Conservation (phyloP, 2,888 invertebrate species). For the Cremastinae sp. region DNA sequence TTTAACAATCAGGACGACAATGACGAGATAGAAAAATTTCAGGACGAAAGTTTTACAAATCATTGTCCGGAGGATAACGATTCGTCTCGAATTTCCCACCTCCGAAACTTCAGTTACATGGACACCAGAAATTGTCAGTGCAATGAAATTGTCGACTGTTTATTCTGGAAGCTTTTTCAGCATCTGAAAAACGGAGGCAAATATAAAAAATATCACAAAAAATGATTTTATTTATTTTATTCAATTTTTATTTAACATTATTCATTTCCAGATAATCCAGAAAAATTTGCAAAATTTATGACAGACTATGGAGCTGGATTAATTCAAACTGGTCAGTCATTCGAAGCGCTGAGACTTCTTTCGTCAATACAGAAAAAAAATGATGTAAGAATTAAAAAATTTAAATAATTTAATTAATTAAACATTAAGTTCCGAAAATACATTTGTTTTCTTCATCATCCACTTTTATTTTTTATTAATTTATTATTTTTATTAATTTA, state of each 20-base stretch:
- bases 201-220: neutral
- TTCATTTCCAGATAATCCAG: constrained; percentile 53
- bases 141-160: constrained; percentile 54
- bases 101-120: constrained; percentile 60
- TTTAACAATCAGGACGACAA: neutral
- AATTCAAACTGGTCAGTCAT: constrained; percentile 71
- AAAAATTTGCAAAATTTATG: constrained; percentile 71
- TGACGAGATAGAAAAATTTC: constrained; percentile 13
- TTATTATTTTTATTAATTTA: too few species aligned
- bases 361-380: constrained; percentile 65
- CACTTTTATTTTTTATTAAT: too few species aligned
- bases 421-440: neutral
- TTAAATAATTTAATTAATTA: neutral
- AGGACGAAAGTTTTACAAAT: neutral
- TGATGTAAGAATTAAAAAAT: constrained; percentile 43
- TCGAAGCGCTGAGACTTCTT: constrained; percentile 72
- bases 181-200: constrained; percentile 65
- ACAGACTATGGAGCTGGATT: constrained; percentile 75
- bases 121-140: constrained; percentile 70
- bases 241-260: too few species aligned
- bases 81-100: constrained; percentile 49
- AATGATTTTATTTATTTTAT: neutral
- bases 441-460: constrained; percentile 24
- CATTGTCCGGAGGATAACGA: constrained; percentile 16
- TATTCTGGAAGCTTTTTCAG: constrained; percentile 62